Percentiles rank a stretch among this genome's conserved stretches.
phyloP scores from a whole-genome alignment of 2,113 vertebrate genomes.

The Nannobrachium achirus region DNA sequence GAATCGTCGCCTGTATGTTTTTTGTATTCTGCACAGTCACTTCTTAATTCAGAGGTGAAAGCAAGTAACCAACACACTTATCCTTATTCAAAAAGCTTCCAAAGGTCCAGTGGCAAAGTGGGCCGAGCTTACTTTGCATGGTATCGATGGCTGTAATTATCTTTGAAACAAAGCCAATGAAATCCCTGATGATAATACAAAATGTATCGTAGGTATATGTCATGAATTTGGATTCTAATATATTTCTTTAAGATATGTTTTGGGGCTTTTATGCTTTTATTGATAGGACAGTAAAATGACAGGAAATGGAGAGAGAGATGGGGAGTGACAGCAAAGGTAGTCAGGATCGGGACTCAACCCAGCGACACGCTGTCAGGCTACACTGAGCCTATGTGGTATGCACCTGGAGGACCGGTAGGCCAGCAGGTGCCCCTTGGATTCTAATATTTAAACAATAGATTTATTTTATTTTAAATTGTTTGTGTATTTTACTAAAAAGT shows the following conservation, averaged over 20 bases:
- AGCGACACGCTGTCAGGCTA: background rate
- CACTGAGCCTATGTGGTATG: too few species aligned
- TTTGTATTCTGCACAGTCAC: conserved; percentile 52
- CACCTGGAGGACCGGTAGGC: too few species aligned
- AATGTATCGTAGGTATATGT: background rate
- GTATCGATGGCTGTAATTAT: too few species aligned
- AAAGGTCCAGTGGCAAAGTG: conserved; percentile 33
- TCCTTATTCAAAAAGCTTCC: conserved; percentile 47
- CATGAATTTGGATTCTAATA: too few species aligned
- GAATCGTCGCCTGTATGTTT: conserved; percentile 37
- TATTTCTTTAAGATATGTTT: too few species aligned
- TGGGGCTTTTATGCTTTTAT: too few species aligned
- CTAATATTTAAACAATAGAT: too few species aligned
- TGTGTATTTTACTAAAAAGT: background rate
- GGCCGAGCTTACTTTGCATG: conserved; percentile 13
- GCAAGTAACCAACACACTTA: conserved; percentile 61
- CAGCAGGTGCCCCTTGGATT: too few species aligned
- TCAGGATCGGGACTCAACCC: too few species aligned
- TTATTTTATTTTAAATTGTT: background rate
- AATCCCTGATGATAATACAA: background rate
- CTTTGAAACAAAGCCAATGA: conserved; percentile 41
- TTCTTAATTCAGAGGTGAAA: conserved; percentile 49
- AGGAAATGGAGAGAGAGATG: too few species aligned
- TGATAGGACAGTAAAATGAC: too few species aligned
- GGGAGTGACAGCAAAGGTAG: too few species aligned